phyloP scores from a whole-genome alignment of 2,888 invertebrate species.

The Andrena minutula region DNA sequence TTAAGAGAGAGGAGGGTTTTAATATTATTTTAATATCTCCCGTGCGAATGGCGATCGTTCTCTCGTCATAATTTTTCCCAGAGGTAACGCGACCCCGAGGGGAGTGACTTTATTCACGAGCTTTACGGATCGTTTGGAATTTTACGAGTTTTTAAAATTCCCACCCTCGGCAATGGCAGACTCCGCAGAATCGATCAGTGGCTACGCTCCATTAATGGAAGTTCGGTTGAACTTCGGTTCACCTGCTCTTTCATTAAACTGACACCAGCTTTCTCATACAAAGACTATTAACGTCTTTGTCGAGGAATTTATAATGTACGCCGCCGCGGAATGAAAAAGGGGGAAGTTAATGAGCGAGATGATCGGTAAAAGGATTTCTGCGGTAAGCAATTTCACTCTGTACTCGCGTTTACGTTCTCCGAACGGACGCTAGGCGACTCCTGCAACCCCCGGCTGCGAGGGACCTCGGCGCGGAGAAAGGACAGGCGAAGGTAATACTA shows the following conservation, averaged over 20 bases:
- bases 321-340: not conserved
- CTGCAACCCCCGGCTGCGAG: not conserved
- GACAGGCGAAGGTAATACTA: not conserved
- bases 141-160: not conserved
- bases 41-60: not conserved
- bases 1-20: conserved; percentile 11
- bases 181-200: not conserved
- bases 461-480: not conserved
- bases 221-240: too few species aligned
- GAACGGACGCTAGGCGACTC: not conserved
- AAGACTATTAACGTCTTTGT: too few species aligned
- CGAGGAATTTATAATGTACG: too few species aligned
- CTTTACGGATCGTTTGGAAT: not conserved
- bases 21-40: conserved; percentile 19
- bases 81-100: not conserved
- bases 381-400: too few species aligned
- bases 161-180: not conserved
- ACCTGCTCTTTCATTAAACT: too few species aligned
- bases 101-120: conserved; percentile 3
- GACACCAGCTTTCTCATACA: too few species aligned
- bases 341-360: conserved; percentile 3
- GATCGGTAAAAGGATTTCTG: not conserved
- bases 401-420: too few species aligned
- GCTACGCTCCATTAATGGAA: not conserved
- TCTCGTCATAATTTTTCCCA: not conserved